A percentile compares a stretch with the other conserved stretches of the same genome.
Evolutionary conservation across 1,140 invertebrate species (phyloP).

Genomic region (Dolichoris vasculosae): DNA sequence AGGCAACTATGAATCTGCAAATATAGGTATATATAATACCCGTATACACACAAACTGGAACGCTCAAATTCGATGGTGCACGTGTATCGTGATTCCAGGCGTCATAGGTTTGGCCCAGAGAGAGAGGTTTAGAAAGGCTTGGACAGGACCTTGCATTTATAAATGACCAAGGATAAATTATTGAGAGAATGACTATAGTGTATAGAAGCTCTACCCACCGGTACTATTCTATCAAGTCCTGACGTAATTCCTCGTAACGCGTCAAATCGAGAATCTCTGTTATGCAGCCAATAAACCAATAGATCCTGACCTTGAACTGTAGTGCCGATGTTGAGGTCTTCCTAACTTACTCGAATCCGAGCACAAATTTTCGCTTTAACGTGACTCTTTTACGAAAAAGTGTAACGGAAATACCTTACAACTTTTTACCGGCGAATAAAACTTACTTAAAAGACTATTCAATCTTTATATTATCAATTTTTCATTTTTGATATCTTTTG

Average conservation of each 20-base stretch:
- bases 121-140: not conserved
- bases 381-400: not conserved
- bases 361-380: not conserved
- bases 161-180: constrained; percentile 24
- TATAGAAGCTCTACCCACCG: too few species aligned
- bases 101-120: not conserved
- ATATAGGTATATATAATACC: not conserved
- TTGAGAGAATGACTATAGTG: not conserved
- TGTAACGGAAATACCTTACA: too few species aligned
- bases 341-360: not conserved
- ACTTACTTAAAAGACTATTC: too few species aligned
- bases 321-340: not conserved
- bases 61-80: too few species aligned
- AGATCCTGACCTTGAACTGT: constrained; percentile 14
- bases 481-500: too few species aligned
- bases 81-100: not conserved
- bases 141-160: not conserved
- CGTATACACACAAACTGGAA: not conserved
- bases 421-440: not conserved
- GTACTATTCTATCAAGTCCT: not conserved
- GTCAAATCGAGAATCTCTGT: not conserved
- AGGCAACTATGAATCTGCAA: not conserved
- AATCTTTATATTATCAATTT: too few species aligned
- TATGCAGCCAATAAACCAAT: not conserved
- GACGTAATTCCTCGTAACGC: not conserved